phyloP scores from a whole-genome alignment of 2,797 vertebrate genomes.

The Siniperca undulata region DNA sequence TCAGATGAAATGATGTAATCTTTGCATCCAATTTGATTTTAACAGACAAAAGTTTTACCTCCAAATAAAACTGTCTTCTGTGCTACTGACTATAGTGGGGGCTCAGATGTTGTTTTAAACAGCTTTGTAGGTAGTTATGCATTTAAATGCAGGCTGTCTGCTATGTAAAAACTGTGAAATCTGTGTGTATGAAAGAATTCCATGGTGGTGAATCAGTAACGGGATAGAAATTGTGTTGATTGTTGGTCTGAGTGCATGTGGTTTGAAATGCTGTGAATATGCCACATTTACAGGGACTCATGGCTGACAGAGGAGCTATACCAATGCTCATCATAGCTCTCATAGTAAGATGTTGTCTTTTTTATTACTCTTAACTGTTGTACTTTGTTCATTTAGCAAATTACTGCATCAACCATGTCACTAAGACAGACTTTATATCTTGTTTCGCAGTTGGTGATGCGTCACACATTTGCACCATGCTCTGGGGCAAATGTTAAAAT shows the following conservation, averaged over 20 bases:
- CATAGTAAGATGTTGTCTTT: slow-evolving; percentile 65
- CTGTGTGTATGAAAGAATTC: slow-evolving; percentile 41
- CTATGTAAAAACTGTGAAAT: slow-evolving; percentile 32
- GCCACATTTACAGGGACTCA: slow-evolving; percentile 57
- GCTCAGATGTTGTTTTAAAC: slow-evolving; percentile 14
- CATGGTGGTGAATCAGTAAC: slow-evolving; percentile 68
- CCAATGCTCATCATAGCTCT: slow-evolving; percentile 50
- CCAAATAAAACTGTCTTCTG: slow-evolving; percentile 8
- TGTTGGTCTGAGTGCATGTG: slow-evolving; percentile 32
- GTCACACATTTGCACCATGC: slow-evolving; percentile 68
- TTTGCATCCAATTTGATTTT: background rate
- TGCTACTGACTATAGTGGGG: background rate
- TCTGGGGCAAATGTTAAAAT: slow-evolving; percentile 80
- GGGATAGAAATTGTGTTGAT: slow-evolving; percentile 40
- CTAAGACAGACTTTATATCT: background rate
- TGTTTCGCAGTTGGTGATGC: slow-evolving; percentile 69
- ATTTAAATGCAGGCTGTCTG: slow-evolving; percentile 11
- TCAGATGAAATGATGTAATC: background rate
- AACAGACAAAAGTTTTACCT: slow-evolving; percentile 9
- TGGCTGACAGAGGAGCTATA: slow-evolving; percentile 54
- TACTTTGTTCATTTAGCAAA: background rate
- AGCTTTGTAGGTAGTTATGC: background rate
- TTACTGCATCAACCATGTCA: background rate
- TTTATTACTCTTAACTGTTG: background rate
- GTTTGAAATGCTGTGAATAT: slow-evolving; percentile 50